Percentiles rank a stretch among this genome's conserved stretches.
These are phyloP conservation scores for Megalurothrips usitatus DNA, from an alignment of 2,888 invertebrate genomes.

Conservation along the genomic window DNA sequence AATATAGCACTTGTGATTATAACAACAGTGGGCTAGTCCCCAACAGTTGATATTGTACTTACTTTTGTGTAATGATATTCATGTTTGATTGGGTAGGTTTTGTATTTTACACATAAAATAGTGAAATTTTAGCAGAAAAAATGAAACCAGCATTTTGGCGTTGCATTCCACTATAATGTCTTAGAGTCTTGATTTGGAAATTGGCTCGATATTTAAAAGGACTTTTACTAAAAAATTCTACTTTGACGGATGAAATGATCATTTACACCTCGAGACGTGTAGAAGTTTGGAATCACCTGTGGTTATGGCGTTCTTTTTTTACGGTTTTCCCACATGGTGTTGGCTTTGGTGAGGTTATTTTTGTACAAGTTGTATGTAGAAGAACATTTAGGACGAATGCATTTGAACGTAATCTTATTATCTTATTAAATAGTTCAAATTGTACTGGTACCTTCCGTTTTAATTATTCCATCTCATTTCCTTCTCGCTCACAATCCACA, in stretches of 20 bases:
- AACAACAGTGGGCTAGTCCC: not conserved
- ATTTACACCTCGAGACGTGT: not conserved
- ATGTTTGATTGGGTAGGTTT: constrained; percentile 14
- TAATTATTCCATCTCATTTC: not conserved
- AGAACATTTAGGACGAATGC: constrained; percentile 16
- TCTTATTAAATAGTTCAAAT: constrained; percentile 27
- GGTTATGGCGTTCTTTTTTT: not conserved
- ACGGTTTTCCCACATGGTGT: constrained; percentile 9
- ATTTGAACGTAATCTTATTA: constrained; percentile 25
- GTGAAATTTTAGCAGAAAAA: constrained; percentile 7
- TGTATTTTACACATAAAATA: constrained; percentile 27
- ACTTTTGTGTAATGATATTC: constrained; percentile 21
- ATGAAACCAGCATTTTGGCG: not conserved
- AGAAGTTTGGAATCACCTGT: not conserved
- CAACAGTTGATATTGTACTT: constrained; percentile 10
- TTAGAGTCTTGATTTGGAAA: constrained; percentile 1
- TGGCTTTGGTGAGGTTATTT: constrained; percentile 19
- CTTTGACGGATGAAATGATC: not conserved
- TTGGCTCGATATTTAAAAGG: not conserved
- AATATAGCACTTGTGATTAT: constrained; percentile 2
- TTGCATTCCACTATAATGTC: constrained; percentile 11
- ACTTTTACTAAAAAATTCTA: not conserved
- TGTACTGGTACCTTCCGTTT: not conserved
- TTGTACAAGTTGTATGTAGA: constrained; percentile 22
- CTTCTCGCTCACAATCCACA: not conserved